Base-by-base conservation (phyloP, 2,797 vertebrate species). In the Enteromius viviparus region DNA sequence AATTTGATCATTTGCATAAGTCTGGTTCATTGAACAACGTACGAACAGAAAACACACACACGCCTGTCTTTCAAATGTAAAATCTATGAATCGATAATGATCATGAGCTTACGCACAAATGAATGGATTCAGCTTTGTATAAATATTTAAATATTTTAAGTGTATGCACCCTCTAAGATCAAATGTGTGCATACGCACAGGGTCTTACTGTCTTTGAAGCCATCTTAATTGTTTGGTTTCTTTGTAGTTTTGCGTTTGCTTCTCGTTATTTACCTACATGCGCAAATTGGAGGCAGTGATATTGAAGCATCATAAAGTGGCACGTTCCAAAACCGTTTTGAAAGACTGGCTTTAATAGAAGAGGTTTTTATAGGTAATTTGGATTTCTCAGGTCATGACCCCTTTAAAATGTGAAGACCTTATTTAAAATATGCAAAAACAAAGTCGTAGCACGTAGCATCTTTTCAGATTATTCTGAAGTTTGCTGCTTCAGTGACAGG, bases 401-500 rank as follows among this genome's bases (percentile, higher is more conserved):
- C 51, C 51, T 3, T 55, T 58, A 55, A 55, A 55, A 21, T 55
- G 21, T n/a, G 21, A n/a, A 58, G 9, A 58, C 21, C 19, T n/a
- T 55, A 55, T 23, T n/a, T 58, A 58, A 55, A 55, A 55, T 11
- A 58, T 58, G 21, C 21, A 58, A 23, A n/a, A 58, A 58, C 40
- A 17, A 69, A 72, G 19, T 62, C 23, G 26, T 81, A 10, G 26
- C 51, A n/a, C 11, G 14, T 49, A 37, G 72, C 4, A 19, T 37
- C 5, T 58, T 26, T 17, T 49, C 26, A 37, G 55, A 65, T 74
- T 65, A 81, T 75, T 74, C 47, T 40, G 32, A 82, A 55, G n/a
- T 37, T 15, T 58, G 47, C 17, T 55, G 58, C 42, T 40, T 66
- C n/a, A 26, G 45, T 53, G 71, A 55, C 47, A 53, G 71, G 45